Evolutionary conservation across 2,113 vertebrate genomes (phyloP), one percentile per base, ranked within the genome.

Genomic region (Galeopterus variegatus): DNA sequence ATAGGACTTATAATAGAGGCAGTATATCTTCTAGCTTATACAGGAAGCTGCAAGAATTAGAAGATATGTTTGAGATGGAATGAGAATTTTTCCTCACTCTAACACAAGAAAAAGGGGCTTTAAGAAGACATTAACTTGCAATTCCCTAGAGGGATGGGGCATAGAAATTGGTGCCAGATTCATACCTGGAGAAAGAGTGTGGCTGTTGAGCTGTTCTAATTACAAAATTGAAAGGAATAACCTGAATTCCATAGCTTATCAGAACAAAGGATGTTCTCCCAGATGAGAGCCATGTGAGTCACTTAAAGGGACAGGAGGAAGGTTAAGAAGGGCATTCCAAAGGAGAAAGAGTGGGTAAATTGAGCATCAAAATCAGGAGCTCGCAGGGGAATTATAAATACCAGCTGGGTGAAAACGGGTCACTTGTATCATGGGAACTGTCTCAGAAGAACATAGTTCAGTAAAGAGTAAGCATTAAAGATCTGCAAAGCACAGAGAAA

Each of bases 181-280:
- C 15, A 24, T 0, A 72, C 2, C 6, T 69, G 18, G 28, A 56
- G 3, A 67, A 58, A 12, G 21, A 8, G 11, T 26, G 13, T 88
- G 12, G 11, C 19, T 33, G 8, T 15, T 52, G 60, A 64, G 12
- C 21, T 64, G 48, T 79, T 93, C 45, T 58, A 72, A 85, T 69
- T 80, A 88, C 6, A 90, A 82, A 79, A 79, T 52, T 82, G 31
- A 73, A 86, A 65, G 36, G 18, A 88, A 31, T 90, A 92, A 65
- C 8, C 17, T 26, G 18, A 36, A 54, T 48, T 85, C 52, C 60
- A 14, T 5, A 73, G 28, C 5, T 21, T 62, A 28, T 36, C 6
- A 56, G 41, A 90, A 54, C 6, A 75, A 73, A 58, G 26, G 26
- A 80, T 69, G 8, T 11, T 33, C 33, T 85, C 41, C 45, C 0